Base-by-base conservation (phyloP, 2,797 vertebrate genomes). In the Ceryle rudis region DNA sequence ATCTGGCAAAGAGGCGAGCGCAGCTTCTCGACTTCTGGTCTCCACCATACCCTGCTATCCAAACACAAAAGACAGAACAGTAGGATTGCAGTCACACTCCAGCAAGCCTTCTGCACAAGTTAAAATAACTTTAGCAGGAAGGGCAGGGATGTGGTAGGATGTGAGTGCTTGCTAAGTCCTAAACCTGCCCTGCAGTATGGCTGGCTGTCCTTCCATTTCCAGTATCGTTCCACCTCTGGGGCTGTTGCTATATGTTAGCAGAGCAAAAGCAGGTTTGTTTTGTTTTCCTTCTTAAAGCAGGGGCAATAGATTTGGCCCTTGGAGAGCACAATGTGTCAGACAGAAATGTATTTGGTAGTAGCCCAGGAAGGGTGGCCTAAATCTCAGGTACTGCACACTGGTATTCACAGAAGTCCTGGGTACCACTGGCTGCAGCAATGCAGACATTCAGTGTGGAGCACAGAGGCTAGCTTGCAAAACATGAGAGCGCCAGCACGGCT, bases 401-500 rank as follows among this genome's bases (percentile, higher is more conserved):
- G 17, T 85, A 47, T 10, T 61, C 47, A n/a, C 44, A 33, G 1
- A 62, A 71, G 16, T 64, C 35, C 51, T 64, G 42, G 31, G 35
- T 81, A 9, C 14, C 29, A 5, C 35, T 64, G 42, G 42, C 65
- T 85, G 61, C 74, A 79, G 57, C 75, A 31, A 1, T 3, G n/a
- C 25, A 46, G 72, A 18, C 0, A 0, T 3, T 13, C 46, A 65
- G 18, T 3, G 0, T 66, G 52, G 52, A 84, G n/a, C 64, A 42
- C 55, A 35, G 75, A 60, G 61, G 22, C 29, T 44, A 14, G 15
- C 18, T 57, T 66, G 70, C 4, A 37, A 35, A 66, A 31, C 17
- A 15, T 16, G 46, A 20, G 9, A 2, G 1, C n/a, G 41, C 21
- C 8, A 4, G 55, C n/a, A 12, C 5, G 47, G 16, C 77, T 47